Conservation (phyloP, 2,113 vertebrate species). For the Oryzias celebensis region DNA sequence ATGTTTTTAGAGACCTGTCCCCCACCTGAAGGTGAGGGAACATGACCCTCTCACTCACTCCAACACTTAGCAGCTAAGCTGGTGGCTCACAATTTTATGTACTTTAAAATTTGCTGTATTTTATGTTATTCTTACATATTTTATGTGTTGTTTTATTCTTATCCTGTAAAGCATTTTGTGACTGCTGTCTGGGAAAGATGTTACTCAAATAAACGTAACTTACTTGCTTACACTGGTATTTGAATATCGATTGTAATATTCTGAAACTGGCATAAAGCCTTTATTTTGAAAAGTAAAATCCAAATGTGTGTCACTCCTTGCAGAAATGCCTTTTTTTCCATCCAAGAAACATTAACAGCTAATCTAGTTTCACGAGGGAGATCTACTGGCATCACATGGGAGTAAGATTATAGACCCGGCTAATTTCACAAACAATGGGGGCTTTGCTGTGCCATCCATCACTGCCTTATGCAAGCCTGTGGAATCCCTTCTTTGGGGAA, state of each 20-base stretch:
- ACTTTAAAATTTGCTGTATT: no score
- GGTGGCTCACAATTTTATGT: no score
- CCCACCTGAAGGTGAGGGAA: no score
- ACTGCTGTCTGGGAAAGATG: no score
- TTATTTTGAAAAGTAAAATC: slow-evolving; percentile 27
- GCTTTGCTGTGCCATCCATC: slow-evolving; percentile 52
- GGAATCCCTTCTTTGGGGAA: slow-evolving; percentile 42
- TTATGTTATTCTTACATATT: no score
- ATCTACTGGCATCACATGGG: slow-evolving; percentile 44
- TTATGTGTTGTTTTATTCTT: no score
- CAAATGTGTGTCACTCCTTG: slow-evolving; percentile 12
- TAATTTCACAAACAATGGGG: slow-evolving; percentile 54
- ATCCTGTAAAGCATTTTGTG: no score
- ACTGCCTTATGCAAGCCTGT: slow-evolving; percentile 43
- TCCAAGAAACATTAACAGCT: slow-evolving; percentile 41
- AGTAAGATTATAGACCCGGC: slow-evolving; percentile 29
- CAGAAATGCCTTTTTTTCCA: slow-evolving; percentile 30
- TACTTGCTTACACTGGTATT: neutral
- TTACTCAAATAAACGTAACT: no score
- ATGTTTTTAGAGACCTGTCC: no score
- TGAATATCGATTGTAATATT: neutral
- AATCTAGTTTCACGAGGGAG: slow-evolving; percentile 38
- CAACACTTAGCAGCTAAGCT: no score
- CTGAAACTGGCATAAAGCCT: neutral
- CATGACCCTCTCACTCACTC: no score